Conservation (phyloP, 2,113 vertebrate genomes). For the Tympanuchus pallidicinctus region DNA sequence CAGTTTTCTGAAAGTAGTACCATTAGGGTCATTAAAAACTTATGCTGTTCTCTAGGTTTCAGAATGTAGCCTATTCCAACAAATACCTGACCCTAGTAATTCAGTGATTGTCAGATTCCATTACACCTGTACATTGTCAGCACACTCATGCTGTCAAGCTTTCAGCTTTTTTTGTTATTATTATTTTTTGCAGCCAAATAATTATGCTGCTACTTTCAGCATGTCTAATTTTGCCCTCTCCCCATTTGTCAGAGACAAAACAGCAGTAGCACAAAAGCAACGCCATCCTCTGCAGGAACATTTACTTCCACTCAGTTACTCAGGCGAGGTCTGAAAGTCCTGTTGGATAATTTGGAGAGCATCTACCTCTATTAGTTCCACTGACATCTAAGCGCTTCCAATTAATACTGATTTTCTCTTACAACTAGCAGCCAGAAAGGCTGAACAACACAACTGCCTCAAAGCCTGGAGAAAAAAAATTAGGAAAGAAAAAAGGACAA, state of each 20-base stretch:
- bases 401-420: slow-evolving; percentile 70
- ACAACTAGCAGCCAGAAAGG: slow-evolving; percentile 51
- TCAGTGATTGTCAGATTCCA: not conserved
- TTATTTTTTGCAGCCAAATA: slow-evolving; percentile 34
- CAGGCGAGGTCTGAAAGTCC: slow-evolving; percentile 52
- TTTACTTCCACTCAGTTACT: slow-evolving; percentile 32
- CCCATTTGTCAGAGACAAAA: slow-evolving; percentile 20
- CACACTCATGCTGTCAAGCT: slow-evolving; percentile 3
- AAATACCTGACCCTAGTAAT: not conserved
- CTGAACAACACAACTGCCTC: slow-evolving; percentile 36
- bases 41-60: not conserved
- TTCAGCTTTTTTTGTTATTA: not conserved
- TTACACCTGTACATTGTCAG: slow-evolving; percentile 23
- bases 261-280: not conserved
- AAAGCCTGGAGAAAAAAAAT: slow-evolving; percentile 19
- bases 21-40: not conserved
- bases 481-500: not conserved
- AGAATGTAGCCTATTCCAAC: not conserved
- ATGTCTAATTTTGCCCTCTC: not conserved
- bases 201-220: not conserved
- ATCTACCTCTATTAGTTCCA: slow-evolving; percentile 49
- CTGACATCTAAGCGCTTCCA: slow-evolving; percentile 64
- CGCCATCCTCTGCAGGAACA: slow-evolving; percentile 17
- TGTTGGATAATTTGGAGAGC: slow-evolving; percentile 39
- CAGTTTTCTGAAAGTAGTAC: not conserved